phyloP scores from a whole-genome alignment of 2,888 invertebrate species.

The Trisateles emortualis region DNA sequence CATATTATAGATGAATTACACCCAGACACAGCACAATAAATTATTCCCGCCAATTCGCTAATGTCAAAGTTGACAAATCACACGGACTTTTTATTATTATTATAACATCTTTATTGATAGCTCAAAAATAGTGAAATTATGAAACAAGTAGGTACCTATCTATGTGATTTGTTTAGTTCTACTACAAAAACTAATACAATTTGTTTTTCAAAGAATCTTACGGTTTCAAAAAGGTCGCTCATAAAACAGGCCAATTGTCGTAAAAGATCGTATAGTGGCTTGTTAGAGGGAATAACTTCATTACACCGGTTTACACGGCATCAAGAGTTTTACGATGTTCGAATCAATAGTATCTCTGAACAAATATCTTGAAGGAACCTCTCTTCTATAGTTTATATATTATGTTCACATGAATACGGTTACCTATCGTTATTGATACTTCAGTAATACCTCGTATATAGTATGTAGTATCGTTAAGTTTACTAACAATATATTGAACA shows the following conservation, averaged over 20 bases:
- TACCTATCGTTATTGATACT: too few relatives aligned
- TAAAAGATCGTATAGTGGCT: constrained; percentile 75
- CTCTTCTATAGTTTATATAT: constrained; percentile 2
- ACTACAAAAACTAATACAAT: constrained; percentile 16
- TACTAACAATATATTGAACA: too few relatives aligned
- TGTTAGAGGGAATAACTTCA: constrained; percentile 76
- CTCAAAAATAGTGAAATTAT: too few relatives aligned
- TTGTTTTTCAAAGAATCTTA: constrained; percentile 22
- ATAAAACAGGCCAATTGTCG: constrained; percentile 66
- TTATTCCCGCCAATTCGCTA: too few relatives aligned
- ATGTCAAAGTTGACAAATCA: too few relatives aligned
- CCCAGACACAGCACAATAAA: too few relatives aligned
- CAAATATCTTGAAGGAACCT: constrained; percentile 29
- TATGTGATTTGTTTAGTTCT: not conserved
- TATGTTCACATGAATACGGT: not conserved
- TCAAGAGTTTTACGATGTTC: constrained; percentile 69
- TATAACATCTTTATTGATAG: too few relatives aligned
- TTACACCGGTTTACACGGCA: constrained; percentile 73
- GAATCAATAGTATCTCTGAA: constrained; percentile 52
- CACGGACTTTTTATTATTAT: too few relatives aligned
- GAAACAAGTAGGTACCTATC: too few relatives aligned
- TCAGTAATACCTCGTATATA: too few relatives aligned
- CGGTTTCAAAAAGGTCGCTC: constrained; percentile 50
- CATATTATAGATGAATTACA: too few relatives aligned
- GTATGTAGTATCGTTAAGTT: too few relatives aligned